Conservation (phyloP, 2,888 invertebrate species). For the Pharmacophagus antenor region DNA sequence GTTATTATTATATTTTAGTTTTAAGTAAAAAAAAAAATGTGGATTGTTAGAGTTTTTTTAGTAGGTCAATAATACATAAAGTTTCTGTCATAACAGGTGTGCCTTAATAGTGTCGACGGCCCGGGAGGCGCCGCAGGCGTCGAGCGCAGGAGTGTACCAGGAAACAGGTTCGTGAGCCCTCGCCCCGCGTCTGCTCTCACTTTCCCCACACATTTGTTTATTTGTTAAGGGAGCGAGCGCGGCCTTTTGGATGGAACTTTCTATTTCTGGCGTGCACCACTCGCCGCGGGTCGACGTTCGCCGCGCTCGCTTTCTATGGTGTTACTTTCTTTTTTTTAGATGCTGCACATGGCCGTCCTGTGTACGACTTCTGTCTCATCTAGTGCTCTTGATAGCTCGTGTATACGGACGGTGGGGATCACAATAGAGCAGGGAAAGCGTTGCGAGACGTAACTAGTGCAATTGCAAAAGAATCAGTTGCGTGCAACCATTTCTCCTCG, state of each 20-base stretch:
- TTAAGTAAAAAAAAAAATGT: conserved; percentile 38
- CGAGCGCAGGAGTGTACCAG: conserved; percentile 40
- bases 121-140: conserved; percentile 35
- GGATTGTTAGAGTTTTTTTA: conserved; percentile 62
- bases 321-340: conserved; percentile 76
- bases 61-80: conserved; percentile 62
- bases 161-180: conserved; percentile 61
- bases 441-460: conserved; percentile 63
- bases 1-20: conserved; percentile 19
- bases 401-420: conserved; percentile 46
- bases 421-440: conserved; percentile 72
- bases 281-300: conserved; percentile 73
- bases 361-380: conserved; percentile 51
- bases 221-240: conserved; percentile 71
- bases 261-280: conserved; percentile 74
- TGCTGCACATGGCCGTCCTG: conserved; percentile 44
- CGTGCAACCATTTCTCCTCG: conserved; percentile 77
- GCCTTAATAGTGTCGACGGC: conserved; percentile 31
- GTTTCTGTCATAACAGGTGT: conserved; percentile 48
- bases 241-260: conserved; percentile 73
- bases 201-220: conserved; percentile 72
- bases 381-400: conserved; percentile 43
- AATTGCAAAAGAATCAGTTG: conserved; percentile 68
- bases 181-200: conserved; percentile 67
- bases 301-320: conserved; percentile 72